Conservation (phyloP, 2,888 invertebrate genomes). For the Brenthis hecate region DNA sequence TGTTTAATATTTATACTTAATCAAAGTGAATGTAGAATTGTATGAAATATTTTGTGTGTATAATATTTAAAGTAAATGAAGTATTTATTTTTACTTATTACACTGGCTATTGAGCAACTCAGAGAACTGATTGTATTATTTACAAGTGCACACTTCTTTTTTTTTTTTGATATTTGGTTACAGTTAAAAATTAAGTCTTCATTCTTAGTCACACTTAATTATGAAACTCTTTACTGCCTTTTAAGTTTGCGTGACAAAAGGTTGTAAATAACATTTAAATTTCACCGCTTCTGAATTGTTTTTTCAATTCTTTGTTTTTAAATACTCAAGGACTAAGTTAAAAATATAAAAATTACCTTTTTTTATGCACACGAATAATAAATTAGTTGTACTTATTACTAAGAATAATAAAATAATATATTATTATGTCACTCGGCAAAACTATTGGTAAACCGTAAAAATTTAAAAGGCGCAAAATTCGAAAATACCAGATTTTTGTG, state of each 20-base stretch:
- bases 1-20: slow-evolving; percentile 15
- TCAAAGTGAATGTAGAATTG: slow-evolving; percentile 5
- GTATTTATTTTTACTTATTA: background rate
- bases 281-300: background rate
- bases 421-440: slow-evolving; percentile 3
- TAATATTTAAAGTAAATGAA: background rate
- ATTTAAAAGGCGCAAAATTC: background rate
- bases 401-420: slow-evolving; percentile 18
- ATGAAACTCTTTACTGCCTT: background rate
- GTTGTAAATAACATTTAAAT: background rate
- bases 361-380: slow-evolving; percentile 26
- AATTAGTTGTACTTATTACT: slow-evolving; percentile 18
- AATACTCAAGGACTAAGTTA: background rate
- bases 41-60: slow-evolving; percentile 13
- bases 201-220: background rate
- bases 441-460: background rate
- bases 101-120: background rate
- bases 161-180: background rate
- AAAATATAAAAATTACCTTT: background rate
- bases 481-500: background rate
- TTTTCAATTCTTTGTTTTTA: slow-evolving; percentile 1
- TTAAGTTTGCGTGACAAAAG: slow-evolving; percentile 8
- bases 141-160: background rate
- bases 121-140: background rate
- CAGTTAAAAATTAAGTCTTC: slow-evolving; percentile 1